Evolutionary conservation across 2,797 vertebrate genomes (phyloP).

Genomic region (Delichon dasypus): DNA sequence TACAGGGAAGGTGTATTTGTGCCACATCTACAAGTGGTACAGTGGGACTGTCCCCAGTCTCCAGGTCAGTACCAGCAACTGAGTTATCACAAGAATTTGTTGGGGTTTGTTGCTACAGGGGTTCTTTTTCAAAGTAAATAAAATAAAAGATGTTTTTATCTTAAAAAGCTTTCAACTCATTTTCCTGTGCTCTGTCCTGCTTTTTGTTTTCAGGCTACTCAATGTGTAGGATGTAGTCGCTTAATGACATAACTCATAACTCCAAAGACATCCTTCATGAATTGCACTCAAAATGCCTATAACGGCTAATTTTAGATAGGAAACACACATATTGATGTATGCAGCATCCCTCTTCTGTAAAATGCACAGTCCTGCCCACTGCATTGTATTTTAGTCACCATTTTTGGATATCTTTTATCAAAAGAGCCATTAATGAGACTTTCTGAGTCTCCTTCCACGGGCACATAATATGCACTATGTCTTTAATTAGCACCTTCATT

Average conservation of each 20-base stretch:
- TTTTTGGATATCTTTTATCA: neutral
- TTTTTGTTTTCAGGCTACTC: neutral
- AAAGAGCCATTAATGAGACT: neutral
- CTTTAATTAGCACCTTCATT: slow-evolving; percentile 66
- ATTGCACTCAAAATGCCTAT: neutral
- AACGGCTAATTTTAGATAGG: neutral
- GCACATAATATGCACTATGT: slow-evolving; percentile 33
- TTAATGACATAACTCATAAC: neutral
- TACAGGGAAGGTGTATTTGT: neutral
- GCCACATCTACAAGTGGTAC: neutral
- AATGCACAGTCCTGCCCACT: neutral
- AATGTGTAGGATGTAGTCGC: neutral
- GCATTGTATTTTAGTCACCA: neutral
- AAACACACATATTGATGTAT: neutral
- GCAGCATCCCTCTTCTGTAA: neutral
- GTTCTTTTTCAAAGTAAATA: neutral
- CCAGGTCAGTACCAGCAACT: neutral
- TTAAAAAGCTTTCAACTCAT: neutral
- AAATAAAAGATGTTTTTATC: neutral
- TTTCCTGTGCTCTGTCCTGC: neutral
- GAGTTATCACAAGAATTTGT: neutral
- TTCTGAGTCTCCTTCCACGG: neutral
- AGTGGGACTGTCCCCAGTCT: neutral
- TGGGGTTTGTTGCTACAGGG: no score
- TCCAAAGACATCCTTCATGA: neutral